A percentile compares a stretch with the other conserved stretches of the same genome.
These are phyloP conservation scores for Choristoneura fumiferana DNA, from an alignment of 1,140 invertebrate species.

Conservation along the genomic window DNA sequence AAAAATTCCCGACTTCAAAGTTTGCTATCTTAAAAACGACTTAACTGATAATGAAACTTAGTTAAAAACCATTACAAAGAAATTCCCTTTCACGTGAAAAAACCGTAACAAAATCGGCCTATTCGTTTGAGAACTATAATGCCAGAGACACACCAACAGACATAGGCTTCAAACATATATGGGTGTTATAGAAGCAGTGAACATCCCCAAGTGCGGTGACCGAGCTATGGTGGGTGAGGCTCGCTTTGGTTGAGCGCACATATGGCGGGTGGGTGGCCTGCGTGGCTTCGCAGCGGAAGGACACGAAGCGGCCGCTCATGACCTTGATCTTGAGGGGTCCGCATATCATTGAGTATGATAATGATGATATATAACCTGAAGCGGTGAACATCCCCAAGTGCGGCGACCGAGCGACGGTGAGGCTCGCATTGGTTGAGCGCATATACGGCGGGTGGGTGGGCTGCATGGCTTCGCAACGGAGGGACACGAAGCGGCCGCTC, in stretches of 20 bases:
- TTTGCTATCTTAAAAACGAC: no score
- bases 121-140: no score
- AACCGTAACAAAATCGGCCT: no score
- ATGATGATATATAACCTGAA: neutral
- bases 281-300: conserved; percentile 56
- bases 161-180: no score
- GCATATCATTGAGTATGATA: no score
- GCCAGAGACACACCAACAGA: no score
- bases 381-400: neutral
- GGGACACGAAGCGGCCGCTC: conserved; percentile 34
- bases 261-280: conserved; percentile 56
- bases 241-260: conserved; percentile 47
- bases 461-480: no score
- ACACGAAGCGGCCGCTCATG: conserved; percentile 26
- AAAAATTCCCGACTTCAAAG: no score
- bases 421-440: neutral
- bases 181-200: conserved; percentile 65
- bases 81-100: no score
- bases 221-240: conserved; percentile 43
- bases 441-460: no score
- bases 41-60: no score
- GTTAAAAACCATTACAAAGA: no score
- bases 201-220: conserved; percentile 64
- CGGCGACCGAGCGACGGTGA: neutral
- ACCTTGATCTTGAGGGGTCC: conserved; percentile 45